Conservation (phyloP, 92 coral and sea anemone species). For the Phenganax marumi region DNA sequence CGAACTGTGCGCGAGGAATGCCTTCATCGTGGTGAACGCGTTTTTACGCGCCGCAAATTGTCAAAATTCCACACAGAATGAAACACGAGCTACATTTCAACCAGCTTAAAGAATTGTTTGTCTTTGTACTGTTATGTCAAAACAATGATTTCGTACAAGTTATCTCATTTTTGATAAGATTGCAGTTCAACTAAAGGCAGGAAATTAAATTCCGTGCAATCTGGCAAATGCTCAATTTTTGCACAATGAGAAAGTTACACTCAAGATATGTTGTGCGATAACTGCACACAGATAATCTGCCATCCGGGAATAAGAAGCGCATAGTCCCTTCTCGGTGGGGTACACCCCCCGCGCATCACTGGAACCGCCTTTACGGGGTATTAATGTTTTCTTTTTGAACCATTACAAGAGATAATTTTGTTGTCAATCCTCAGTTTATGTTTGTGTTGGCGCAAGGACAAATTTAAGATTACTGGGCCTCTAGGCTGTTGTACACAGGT, state of each 20-base stretch:
- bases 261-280: not conserved
- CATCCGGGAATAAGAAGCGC: too few species aligned
- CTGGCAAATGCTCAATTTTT: slow-evolving; percentile 22
- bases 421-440: not conserved
- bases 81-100: not conserved
- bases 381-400: not conserved
- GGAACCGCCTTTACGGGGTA: not conserved
- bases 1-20: too few species aligned
- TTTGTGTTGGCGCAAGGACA: too few species aligned
- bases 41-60: too few species aligned
- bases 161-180: not conserved
- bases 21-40: too few species aligned
- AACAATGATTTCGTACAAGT: not conserved
- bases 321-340: not conserved
- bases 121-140: not conserved
- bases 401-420: not conserved
- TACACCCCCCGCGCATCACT: not conserved
- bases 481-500: too few species aligned
- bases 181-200: slow-evolving; percentile 10
- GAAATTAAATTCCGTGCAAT: slow-evolving; percentile 12
- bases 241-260: not conserved
- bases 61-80: not conserved
- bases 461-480: too few species aligned
- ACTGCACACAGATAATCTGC: too few species aligned
- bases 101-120: not conserved